These are phyloP conservation scores for Plectus sambesii DNA, from an alignment of 1,140 invertebrate species.

Conservation along the genomic window DNA sequence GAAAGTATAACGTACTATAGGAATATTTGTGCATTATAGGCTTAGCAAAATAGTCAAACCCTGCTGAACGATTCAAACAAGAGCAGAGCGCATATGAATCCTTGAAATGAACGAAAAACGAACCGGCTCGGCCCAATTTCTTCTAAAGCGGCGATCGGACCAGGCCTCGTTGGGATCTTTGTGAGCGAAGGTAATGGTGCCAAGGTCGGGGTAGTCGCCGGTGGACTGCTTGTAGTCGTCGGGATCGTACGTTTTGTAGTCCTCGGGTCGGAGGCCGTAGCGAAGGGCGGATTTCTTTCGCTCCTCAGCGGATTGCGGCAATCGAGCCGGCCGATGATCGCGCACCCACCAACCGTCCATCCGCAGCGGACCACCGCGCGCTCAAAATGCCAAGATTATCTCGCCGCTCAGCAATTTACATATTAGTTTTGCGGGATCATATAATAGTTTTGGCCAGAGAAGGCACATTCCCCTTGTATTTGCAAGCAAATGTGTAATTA, in stretches of 20 bases:
- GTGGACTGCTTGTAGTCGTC: constrained; percentile 22
- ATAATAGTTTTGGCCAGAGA: constrained; percentile 5
- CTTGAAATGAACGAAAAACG: constrained; percentile 8
- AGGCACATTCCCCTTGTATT: too few species aligned
- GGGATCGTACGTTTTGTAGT: constrained; percentile 9
- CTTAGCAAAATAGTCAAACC: too few species aligned
- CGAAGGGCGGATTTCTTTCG: constrained; percentile 39
- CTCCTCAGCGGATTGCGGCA: constrained; percentile 39
- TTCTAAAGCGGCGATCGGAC: constrained; percentile 23
- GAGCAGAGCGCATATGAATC: too few species aligned
- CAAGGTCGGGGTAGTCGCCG: constrained; percentile 43
- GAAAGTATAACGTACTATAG: too few species aligned
- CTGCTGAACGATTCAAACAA: too few species aligned
- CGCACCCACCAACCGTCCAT: constrained; percentile 37
- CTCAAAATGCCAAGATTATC: constrained; percentile 16
- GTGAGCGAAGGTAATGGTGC: constrained; percentile 35
- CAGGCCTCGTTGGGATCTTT: constrained; percentile 42
- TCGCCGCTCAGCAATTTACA: not conserved
- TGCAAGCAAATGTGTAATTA: too few species aligned
- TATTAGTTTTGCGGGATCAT: constrained; percentile 2
- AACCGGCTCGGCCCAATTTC: constrained; percentile 43
- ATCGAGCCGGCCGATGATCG: constrained; percentile 38
- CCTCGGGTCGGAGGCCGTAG: constrained; percentile 16
- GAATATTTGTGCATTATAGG: too few species aligned
- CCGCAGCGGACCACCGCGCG: constrained; percentile 31